Evolutionary conservation across 2,888 invertebrate genomes (phyloP).

Genomic region (Mythimna lalbum): DNA sequence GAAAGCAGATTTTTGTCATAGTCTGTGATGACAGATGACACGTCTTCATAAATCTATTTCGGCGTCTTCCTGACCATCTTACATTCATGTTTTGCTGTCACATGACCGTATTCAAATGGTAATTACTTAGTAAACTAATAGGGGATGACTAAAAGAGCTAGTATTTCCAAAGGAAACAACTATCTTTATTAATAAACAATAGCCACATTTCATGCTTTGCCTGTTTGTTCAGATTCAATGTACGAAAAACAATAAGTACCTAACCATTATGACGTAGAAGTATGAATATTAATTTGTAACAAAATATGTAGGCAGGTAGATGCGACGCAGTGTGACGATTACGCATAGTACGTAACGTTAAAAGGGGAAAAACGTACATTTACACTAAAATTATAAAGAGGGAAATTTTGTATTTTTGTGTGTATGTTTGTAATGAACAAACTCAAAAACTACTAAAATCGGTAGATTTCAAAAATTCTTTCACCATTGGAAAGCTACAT

Average conservation of each 20-base stretch:
- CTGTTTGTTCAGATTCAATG: slow-evolving; percentile 37
- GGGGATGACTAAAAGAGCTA: slow-evolving; percentile 1
- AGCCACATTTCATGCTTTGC: slow-evolving; percentile 40
- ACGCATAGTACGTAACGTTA: slow-evolving; percentile 21
- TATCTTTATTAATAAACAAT: slow-evolving; percentile 20
- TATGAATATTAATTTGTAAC: slow-evolving; percentile 21
- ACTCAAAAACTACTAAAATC: too few relatives aligned
- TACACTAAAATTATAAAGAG: too few relatives aligned
- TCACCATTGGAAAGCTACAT: too few relatives aligned
- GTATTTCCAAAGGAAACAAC: slow-evolving; percentile 35
- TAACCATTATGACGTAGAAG: slow-evolving; percentile 33
- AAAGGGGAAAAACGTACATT: slow-evolving; percentile 24
- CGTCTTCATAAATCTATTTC: slow-evolving; percentile 15
- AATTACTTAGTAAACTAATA: slow-evolving; percentile 9
- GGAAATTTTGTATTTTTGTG: too few relatives aligned
- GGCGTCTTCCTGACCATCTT: slow-evolving; percentile 11
- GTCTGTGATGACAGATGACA: background rate
- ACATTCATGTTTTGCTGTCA: slow-evolving; percentile 11
- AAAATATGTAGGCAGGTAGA: background rate
- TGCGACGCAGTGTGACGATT: slow-evolving; percentile 5
- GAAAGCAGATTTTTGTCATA: background rate
- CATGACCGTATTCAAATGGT: slow-evolving; percentile 27
- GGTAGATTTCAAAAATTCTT: too few relatives aligned
- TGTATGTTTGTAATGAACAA: too few relatives aligned
- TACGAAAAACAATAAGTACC: slow-evolving; percentile 41